A percentile compares a stretch with the other conserved stretches of the same genome.
These are phyloP conservation scores for Andrena trimmerana DNA, from an alignment of 2,888 invertebrate species.

Conservation along the genomic window DNA sequence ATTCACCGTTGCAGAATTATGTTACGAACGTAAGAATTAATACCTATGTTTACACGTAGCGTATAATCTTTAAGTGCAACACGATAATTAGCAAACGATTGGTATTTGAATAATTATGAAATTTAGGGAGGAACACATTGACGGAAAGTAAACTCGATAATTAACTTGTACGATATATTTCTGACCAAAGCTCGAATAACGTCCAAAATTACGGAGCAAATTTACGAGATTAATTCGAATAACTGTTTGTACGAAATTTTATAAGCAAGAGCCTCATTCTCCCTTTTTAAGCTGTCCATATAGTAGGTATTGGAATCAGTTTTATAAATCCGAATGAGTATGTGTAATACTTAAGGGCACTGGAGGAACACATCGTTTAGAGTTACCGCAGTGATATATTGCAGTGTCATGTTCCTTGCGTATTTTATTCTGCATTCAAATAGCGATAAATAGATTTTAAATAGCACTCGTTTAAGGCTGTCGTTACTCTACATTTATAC, in stretches of 20 bases:
- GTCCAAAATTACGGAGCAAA: conserved; percentile 59
- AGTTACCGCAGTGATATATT: conserved; percentile 11
- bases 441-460: conserved; percentile 51
- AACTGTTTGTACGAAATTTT: conserved; percentile 63
- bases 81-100: conserved; percentile 31
- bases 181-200: conserved; percentile 51
- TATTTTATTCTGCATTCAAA: conserved; percentile 39
- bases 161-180: conserved; percentile 41
- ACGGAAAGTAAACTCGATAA: conserved; percentile 45
- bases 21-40: conserved; percentile 41
- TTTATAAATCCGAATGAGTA: conserved; percentile 31
- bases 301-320: conserved; percentile 21
- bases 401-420: conserved; percentile 2
- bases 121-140: conserved; percentile 32
- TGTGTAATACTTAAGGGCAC: conserved; percentile 15
- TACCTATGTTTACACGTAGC: conserved; percentile 57
- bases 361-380: conserved; percentile 13
- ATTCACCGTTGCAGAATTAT: conserved; percentile 47
- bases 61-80: conserved; percentile 40
- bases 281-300: conserved; percentile 4
- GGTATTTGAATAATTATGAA: conserved; percentile 30
- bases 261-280: conserved; percentile 32
- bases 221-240: conserved; percentile 43
- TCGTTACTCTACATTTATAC: conserved; percentile 81
- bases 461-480: conserved; percentile 67